These are phyloP conservation scores for Melanotaenia duboulayi DNA, from an alignment of 2,113 vertebrate genomes.

Conservation along the genomic window DNA sequence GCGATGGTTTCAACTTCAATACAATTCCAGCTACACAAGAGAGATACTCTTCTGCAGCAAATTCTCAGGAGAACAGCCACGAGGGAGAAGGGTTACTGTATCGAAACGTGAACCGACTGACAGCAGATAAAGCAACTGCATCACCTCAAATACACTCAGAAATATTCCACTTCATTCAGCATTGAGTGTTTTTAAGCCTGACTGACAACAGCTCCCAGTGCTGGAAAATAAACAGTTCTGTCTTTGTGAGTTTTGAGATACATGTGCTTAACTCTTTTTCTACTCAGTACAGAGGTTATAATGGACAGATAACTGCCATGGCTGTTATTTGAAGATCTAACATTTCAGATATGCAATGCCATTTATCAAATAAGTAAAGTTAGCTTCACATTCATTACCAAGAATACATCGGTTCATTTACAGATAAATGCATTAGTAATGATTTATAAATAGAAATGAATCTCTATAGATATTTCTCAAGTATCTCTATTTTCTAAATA, in stretches of 20 bases:
- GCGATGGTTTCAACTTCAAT: conserved; percentile 33
- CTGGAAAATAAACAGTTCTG: not conserved
- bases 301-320: not conserved
- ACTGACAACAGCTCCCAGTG: conserved; percentile 10
- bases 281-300: not conserved
- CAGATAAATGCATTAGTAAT: too few species aligned
- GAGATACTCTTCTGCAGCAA: conserved; percentile 27
- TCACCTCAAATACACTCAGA: conserved; percentile 24
- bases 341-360: not conserved
- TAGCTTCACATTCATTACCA: too few species aligned
- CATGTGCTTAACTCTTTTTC: not conserved
- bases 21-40: conserved; percentile 47
- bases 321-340: not conserved
- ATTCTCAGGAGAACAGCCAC: conserved; percentile 19
- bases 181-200: conserved; percentile 6
- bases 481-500: too few species aligned
- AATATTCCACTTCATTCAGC: conserved; percentile 24
- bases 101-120: conserved; percentile 47
- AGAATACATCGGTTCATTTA: too few species aligned
- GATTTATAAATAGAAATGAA: too few species aligned
- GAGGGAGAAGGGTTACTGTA: conserved; percentile 41
- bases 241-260: not conserved
- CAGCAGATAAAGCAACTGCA: conserved; percentile 17
- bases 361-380: too few species aligned
- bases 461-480: too few species aligned